Evolutionary conservation across 2,113 vertebrate species (phyloP).

Genomic region (Cavia porcellus): DNA sequence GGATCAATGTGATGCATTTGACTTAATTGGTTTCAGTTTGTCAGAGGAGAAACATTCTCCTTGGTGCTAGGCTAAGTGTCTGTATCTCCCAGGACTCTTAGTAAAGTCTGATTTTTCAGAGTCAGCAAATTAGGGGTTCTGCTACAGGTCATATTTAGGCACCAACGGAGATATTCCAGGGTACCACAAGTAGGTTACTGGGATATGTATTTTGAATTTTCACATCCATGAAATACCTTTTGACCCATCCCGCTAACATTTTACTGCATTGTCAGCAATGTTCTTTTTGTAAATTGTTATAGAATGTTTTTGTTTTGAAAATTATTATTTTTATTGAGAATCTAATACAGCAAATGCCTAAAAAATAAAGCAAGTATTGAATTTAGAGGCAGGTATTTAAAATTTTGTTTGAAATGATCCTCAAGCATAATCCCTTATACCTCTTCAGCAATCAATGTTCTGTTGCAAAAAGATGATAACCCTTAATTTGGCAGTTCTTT

Average conservation of each 20-base stretch:
- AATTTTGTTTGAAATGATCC: not conserved
- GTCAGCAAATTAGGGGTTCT: slow-evolving; percentile 25
- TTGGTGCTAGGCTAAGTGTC: slow-evolving; percentile 16
- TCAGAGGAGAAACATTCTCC: slow-evolving; percentile 62
- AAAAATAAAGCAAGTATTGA: slow-evolving; percentile 20
- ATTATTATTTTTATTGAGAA: not conserved
- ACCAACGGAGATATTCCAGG: not conserved
- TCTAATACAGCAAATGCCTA: not conserved
- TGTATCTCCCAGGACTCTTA: not conserved
- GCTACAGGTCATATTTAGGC: not conserved
- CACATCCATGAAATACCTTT: not conserved
- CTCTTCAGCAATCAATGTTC: not conserved
- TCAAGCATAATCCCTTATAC: not conserved
- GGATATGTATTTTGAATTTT: not conserved
- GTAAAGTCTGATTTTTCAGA: slow-evolving; percentile 31
- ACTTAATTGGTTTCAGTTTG: slow-evolving; percentile 70
- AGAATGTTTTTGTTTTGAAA: slow-evolving; percentile 24
- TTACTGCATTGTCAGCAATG: not conserved
- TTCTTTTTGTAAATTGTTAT: slow-evolving; percentile 40
- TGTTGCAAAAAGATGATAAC: not conserved
- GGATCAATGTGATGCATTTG: slow-evolving; percentile 65
- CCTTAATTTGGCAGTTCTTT: not conserved
- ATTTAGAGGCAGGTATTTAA: slow-evolving; percentile 12
- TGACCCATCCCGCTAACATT: not conserved
- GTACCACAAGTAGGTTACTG: not conserved